Evolutionary conservation across 2,888 invertebrate genomes (phyloP).

Genomic region (Drosophila peninsularis): DNA sequence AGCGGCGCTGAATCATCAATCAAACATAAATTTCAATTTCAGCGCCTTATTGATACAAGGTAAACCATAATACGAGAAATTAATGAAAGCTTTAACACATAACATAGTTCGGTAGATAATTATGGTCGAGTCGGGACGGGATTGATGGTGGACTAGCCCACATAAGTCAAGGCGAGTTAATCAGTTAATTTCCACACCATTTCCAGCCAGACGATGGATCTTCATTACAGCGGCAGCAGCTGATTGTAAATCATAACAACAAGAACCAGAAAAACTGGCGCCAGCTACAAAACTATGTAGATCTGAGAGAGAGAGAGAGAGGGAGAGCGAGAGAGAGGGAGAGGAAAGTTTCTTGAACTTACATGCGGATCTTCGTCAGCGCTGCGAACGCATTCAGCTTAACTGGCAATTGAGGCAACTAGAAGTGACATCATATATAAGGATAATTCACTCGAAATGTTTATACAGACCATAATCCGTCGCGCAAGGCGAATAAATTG

Average conservation of each 20-base stretch:
- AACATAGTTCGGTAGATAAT: constrained; percentile 8
- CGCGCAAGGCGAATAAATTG: constrained; percentile 77
- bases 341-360: constrained; percentile 71
- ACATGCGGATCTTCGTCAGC: constrained; percentile 10
- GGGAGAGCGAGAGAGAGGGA: background rate
- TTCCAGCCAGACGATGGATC: constrained; percentile 34
- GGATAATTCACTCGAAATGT: constrained; percentile 75
- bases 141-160: constrained; percentile 26
- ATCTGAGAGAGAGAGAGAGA: constrained; percentile 6
- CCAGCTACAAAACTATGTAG: constrained; percentile 45
- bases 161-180: constrained; percentile 47
- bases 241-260: constrained; percentile 49
- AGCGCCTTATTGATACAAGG: background rate
- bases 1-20: constrained; percentile 1
- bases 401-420: constrained; percentile 66
- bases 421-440: constrained; percentile 70
- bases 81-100: constrained; percentile 14
- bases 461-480: constrained; percentile 72
- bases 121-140: background rate
- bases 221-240: constrained; percentile 38
- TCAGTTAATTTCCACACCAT: constrained; percentile 29
- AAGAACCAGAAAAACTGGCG: constrained; percentile 51
- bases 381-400: constrained; percentile 42
- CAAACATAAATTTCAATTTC: background rate
- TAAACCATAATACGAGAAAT: background rate